phyloP scores from a whole-genome alignment of 2,113 vertebrate genomes.

The Dromaius novaehollandiae region DNA sequence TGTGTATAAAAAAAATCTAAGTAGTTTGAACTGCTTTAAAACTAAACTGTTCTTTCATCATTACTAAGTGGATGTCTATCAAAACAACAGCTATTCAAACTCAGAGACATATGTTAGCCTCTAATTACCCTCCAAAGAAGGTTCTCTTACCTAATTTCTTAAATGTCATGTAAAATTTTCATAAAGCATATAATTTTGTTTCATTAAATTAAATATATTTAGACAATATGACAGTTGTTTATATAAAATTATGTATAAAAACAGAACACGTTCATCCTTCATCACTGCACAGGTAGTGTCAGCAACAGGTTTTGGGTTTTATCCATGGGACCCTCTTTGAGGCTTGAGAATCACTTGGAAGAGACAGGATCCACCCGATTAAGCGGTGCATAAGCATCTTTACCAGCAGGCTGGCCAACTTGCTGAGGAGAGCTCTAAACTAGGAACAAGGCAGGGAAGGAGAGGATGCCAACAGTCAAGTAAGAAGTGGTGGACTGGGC shows the following conservation, averaged over 20 bases:
- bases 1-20: background rate
- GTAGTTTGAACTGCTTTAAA: conserved; percentile 22
- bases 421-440: background rate
- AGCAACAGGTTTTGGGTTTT: background rate
- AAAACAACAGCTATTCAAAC: conserved; percentile 47
- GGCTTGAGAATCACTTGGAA: background rate
- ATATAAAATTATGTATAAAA: background rate
- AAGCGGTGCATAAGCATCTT: background rate
- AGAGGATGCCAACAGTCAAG: background rate
- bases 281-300: background rate
- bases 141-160: conserved; percentile 50
- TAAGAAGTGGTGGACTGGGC: background rate
- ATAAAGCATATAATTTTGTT: conserved; percentile 45
- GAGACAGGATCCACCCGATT: background rate
- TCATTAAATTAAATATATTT: conserved; percentile 59
- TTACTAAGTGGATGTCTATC: conserved; percentile 43
- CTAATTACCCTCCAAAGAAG: conserved; percentile 51
- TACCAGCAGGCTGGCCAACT: background rate
- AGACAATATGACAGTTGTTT: conserved; percentile 44
- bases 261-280: background rate
- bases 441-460: background rate
- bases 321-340: background rate
- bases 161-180: conserved; percentile 19
- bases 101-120: conserved; percentile 40
- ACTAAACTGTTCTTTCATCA: conserved; percentile 18